Evolutionary conservation across 2,888 invertebrate genomes (phyloP).

Genomic region (Drosophila setosimentum): DNA sequence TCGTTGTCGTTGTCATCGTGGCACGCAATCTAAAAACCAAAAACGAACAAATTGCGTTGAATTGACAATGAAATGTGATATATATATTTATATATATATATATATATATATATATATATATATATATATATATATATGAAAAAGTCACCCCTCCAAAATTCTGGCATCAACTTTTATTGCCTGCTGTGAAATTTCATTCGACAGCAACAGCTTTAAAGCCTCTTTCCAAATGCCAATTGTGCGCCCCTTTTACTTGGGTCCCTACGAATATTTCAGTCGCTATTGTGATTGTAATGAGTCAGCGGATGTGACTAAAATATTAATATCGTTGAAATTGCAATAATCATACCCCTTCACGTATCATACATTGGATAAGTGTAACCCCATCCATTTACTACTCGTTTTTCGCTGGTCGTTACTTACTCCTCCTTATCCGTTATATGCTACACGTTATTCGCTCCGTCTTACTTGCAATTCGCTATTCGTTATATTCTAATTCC

Average conservation of each 20-base stretch:
- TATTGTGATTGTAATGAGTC: slow-evolving; percentile 39
- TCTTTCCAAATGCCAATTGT: slow-evolving; percentile 33
- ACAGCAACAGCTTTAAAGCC: slow-evolving; percentile 56
- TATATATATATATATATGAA: slow-evolving; percentile 14
- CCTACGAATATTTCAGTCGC: slow-evolving; percentile 21
- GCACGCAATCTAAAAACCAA: slow-evolving; percentile 45
- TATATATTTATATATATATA: slow-evolving; percentile 1
- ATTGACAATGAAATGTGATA: slow-evolving; percentile 59
- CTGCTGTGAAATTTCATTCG: slow-evolving; percentile 63
- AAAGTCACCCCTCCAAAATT: slow-evolving; percentile 17
- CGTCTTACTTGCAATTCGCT: not conserved
- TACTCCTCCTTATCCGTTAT: not conserved
- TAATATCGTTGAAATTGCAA: slow-evolving; percentile 25
- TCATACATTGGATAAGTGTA: not conserved
- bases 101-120: slow-evolving; percentile 11
- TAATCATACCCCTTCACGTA: not conserved
- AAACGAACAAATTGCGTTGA: slow-evolving; percentile 52
- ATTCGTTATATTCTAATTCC: not conserved
- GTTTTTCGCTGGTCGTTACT: not conserved
- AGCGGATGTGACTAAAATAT: slow-evolving; percentile 24
- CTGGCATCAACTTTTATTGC: slow-evolving; percentile 30
- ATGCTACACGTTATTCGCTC: not conserved
- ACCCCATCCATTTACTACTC: not conserved
- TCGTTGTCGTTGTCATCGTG: slow-evolving; percentile 6
- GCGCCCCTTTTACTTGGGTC: slow-evolving; percentile 14